Percentiles rank a stretch among this genome's conserved stretches.
These are phyloP conservation scores for Netelia virgata DNA, from an alignment of 2,888 invertebrate genomes.

Conservation along the genomic window DNA sequence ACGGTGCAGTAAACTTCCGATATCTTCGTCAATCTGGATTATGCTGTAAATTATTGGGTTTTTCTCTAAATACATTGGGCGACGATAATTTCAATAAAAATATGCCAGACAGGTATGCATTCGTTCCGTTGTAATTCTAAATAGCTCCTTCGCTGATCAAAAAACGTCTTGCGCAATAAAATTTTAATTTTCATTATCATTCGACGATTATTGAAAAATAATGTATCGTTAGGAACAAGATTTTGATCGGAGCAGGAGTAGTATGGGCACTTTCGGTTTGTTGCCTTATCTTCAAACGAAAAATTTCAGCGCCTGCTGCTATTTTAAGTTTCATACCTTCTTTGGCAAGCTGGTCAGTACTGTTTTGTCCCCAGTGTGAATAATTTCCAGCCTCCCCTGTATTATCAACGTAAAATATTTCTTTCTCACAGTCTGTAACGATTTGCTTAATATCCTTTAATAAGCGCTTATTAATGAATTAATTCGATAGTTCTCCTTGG, in stretches of 20 bases:
- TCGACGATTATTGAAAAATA: neutral
- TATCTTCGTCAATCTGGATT: constrained; percentile 51
- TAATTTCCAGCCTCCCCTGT: too few relatives aligned
- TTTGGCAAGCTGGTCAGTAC: constrained; percentile 74
- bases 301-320: constrained; percentile 68
- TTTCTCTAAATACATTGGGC: neutral
- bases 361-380: neutral
- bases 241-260: constrained; percentile 75
- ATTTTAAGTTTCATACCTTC: constrained; percentile 74
- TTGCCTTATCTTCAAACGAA: constrained; percentile 74
- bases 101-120: constrained; percentile 80
- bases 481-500: neutral
- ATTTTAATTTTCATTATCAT: too few relatives aligned
- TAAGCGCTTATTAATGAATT: neutral
- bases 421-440: neutral
- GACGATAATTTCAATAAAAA: constrained; percentile 38
- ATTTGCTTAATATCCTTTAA: neutral
- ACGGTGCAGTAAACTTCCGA: constrained; percentile 51
- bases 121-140: neutral
- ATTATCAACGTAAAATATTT: neutral
- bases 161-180: too few relatives aligned
- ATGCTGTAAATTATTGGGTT: constrained; percentile 29
- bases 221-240: constrained; percentile 72
- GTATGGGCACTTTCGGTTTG: constrained; percentile 75
- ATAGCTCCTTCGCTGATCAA: too few relatives aligned